Conservation (phyloP, 2,113 vertebrate genomes). For the Podilymbus podiceps region DNA sequence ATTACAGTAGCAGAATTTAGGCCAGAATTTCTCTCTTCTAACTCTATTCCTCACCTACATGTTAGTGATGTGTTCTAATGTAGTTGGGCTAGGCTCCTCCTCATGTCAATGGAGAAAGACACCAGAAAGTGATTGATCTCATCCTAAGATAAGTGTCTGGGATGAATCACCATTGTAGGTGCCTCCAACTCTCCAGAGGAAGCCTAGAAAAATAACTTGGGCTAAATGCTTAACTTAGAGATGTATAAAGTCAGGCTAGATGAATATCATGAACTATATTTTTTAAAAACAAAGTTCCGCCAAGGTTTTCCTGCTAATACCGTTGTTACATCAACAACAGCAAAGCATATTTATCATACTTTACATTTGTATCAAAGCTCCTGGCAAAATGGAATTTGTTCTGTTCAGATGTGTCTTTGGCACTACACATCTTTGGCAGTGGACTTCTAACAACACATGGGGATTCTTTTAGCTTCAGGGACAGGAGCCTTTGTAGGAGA, state of each 20-base stretch:
- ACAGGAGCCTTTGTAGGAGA: neutral
- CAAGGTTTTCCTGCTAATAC: neutral
- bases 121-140: neutral
- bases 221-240: neutral
- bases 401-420: constrained; percentile 13
- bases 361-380: neutral
- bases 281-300: neutral
- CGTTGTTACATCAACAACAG: neutral
- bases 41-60: neutral
- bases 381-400: constrained; percentile 19
- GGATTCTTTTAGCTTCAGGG: neutral
- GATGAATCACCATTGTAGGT: neutral
- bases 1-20: neutral
- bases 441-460: neutral
- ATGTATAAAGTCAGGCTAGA: neutral
- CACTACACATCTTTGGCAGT: neutral
- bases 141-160: neutral
- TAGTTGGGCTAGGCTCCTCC: neutral
- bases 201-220: neutral
- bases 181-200: neutral
- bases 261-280: neutral
- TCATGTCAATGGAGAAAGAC: neutral
- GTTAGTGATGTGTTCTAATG: neutral
- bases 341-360: neutral
- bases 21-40: neutral